phyloP scores from a whole-genome alignment of 1,140 invertebrate species.

The Papilio aristodemus region DNA sequence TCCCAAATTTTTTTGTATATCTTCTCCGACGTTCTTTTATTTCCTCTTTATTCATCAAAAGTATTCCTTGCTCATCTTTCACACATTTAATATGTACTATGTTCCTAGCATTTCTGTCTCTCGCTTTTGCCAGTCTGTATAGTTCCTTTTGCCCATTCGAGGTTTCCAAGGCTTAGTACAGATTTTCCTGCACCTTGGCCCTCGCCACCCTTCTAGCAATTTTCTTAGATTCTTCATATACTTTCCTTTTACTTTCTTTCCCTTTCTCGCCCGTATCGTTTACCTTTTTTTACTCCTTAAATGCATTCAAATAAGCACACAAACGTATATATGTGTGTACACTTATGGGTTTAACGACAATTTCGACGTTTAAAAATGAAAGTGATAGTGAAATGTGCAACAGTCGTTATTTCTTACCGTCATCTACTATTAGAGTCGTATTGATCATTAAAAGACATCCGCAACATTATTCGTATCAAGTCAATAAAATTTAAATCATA shows the following conservation, averaged over 20 bases:
- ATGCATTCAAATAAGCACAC: too few species aligned
- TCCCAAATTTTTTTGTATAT: too few species aligned
- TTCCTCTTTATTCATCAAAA: background rate
- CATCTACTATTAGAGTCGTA: background rate
- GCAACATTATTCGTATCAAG: background rate
- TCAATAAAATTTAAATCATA: too few species aligned
- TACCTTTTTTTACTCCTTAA: too few species aligned
- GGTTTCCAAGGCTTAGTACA: conserved; percentile 25
- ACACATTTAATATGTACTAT: conserved; percentile 35
- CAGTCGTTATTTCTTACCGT: background rate
- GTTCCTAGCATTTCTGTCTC: conserved; percentile 34
- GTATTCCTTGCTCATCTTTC: conserved; percentile 31
- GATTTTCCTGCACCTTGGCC: conserved; percentile 31
- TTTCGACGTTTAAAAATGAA: background rate
- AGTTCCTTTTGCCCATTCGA: conserved; percentile 25
- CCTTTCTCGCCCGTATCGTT: too few species aligned
- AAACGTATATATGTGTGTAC: too few species aligned
- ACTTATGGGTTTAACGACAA: background rate
- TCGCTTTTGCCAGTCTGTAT: conserved; percentile 30
- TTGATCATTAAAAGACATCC: background rate
- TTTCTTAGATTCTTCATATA: too few species aligned
- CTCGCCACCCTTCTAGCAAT: conserved; percentile 27
- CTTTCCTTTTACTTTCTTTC: too few species aligned
- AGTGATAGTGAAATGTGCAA: background rate
- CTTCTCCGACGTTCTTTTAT: background rate